Base-by-base conservation (phyloP, 2,797 vertebrate species). In the Melanotaenia pygmaea region DNA sequence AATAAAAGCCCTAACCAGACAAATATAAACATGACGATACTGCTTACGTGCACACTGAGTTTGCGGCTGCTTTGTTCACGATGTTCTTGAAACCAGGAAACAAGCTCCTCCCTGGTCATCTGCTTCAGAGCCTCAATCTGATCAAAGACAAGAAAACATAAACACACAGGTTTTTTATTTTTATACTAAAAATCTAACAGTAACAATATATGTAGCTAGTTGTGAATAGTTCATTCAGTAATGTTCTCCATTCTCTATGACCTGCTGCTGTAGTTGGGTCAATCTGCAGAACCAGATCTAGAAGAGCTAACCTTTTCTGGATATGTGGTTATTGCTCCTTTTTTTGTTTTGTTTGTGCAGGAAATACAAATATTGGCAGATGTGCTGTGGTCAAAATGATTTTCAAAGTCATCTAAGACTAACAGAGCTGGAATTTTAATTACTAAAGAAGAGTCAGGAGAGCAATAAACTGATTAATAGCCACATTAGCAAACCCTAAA, bases 11-110 rank as follows among this genome's bases (percentile, higher is more conserved):
- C 14, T 5, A 2, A 6, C 28, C 1, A 2, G 1, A 7, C 5
- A 28, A 67, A 54, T 47, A 74, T 24, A 11, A 64, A 67, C 14
- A 30, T 4, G 13, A 12, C 26, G n/a, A 8, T 1, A 22, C 0
- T 0, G 92, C 97, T 95, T 89, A 99, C 97, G 0, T 99, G 98
- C 4, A 99, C 94, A 5, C 97, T 98, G 76, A 99, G 96, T 79
- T 95, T 95, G 84, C 95, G 96, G 88, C 92, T 93, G 87, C 82
- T 91, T n/a, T 76, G 72, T 77, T 88, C 93, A 82, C 95, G 91
- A 51, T 98, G 97, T 47, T 93, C 92, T 65, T 93, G 92, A 89
- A 96, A 97, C 96, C 97, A 99, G 67, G 76, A 93, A 70, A 96
- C 84, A 59, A 98, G 91, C 83, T 98, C 96, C 22, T 84, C 85